Conservation (phyloP, 2,888 invertebrate genomes). For the Drosophila kokeensis region DNA sequence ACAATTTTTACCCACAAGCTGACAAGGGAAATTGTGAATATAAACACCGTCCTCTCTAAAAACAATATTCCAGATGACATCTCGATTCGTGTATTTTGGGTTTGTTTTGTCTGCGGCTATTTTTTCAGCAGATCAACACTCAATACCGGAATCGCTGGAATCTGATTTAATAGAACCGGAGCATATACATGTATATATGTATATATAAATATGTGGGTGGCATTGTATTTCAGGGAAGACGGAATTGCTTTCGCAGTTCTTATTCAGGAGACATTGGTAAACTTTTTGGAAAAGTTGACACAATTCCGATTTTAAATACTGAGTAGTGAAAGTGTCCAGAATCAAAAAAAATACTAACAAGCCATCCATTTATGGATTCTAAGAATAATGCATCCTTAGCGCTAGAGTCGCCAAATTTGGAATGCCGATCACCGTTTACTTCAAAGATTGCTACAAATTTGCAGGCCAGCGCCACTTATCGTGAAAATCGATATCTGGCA, state of each 20-base stretch:
- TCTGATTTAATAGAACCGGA: not conserved
- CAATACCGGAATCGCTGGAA: not conserved
- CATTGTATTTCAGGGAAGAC: not conserved
- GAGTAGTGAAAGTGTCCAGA: not conserved
- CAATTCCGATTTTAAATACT: not conserved
- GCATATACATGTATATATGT: not conserved
- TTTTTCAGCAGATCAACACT: not conserved
- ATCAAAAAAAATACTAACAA: not conserved
- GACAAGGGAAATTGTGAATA: not conserved
- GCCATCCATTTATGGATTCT: not conserved
- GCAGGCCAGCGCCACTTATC: not conserved
- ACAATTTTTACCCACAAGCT: not conserved
- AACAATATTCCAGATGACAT: not conserved
- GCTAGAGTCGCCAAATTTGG: not conserved
- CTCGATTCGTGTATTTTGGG: not conserved
- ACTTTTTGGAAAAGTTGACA: not conserved
- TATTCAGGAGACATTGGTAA: not conserved
- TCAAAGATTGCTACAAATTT: not conserved
- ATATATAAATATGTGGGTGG: not conserved
- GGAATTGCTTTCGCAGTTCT: not conserved
- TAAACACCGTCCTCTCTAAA: rapidly evolving
- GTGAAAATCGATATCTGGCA: not conserved
- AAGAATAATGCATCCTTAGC: not conserved
- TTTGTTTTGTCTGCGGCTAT: not conserved
- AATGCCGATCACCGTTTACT: not conserved